These are phyloP conservation scores for Mechanitis mazaeus DNA, from an alignment of 2,888 invertebrate species.

Conservation along the genomic window DNA sequence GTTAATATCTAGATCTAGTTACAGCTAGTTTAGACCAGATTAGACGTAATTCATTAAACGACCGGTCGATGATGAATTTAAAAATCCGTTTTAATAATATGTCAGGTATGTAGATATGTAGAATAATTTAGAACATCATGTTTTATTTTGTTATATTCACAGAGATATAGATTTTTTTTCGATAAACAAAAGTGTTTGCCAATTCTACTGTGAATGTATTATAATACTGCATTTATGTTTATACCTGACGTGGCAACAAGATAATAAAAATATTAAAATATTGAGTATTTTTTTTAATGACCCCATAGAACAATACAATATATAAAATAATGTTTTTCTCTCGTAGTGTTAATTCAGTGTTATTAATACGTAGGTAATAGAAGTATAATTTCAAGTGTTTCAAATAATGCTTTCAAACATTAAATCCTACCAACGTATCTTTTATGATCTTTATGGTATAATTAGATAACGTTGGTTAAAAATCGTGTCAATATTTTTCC, in stretches of 20 bases:
- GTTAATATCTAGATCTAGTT: constrained; percentile 5
- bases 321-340: not conserved
- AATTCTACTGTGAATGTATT: not conserved
- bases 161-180: not conserved
- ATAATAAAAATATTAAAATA: constrained; percentile 4
- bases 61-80: not conserved
- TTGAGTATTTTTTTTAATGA: not conserved
- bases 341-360: too few species aligned
- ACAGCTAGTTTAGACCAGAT: constrained; percentile 4
- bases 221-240: not conserved
- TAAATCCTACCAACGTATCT: too few species aligned
- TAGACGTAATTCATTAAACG: not conserved
- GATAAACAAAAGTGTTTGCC: constrained; percentile 1
- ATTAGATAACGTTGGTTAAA: too few species aligned
- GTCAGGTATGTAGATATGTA: constrained; percentile 1
- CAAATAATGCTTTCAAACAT: too few species aligned
- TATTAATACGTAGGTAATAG: too few species aligned
- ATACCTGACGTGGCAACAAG: not conserved
- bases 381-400: too few species aligned
- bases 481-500: too few species aligned
- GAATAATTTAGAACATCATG: not conserved
- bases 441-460: too few species aligned
- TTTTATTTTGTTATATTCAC: too few species aligned
- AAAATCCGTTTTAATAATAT: constrained; percentile 2
- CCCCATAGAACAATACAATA: not conserved